A percentile compares a stretch with the other conserved stretches of the same genome.
Evolutionary conservation across 2,888 invertebrate genomes (phyloP).

Genomic region (Rhodophaea formosa): DNA sequence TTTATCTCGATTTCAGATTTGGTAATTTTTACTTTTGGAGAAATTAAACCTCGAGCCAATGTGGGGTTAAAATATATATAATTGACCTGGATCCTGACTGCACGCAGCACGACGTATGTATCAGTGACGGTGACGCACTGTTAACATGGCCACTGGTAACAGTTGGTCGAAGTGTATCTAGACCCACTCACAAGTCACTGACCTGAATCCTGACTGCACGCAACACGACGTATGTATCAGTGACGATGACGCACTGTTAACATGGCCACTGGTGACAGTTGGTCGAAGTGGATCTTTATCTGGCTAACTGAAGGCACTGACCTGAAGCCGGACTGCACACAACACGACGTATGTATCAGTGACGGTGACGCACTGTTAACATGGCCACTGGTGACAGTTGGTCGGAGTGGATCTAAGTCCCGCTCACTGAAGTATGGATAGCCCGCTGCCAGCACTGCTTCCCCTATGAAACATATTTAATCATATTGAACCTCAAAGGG

Average conservation of each 20-base stretch:
- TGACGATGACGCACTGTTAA: slow-evolving; percentile 75
- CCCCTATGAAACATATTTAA: slow-evolving; percentile 60
- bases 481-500: no score
- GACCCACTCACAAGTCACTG: no score
- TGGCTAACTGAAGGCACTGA: no score
- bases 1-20: no score
- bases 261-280: slow-evolving; percentile 78
- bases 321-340: slow-evolving; percentile 82
- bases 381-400: slow-evolving; percentile 79
- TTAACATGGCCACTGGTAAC: slow-evolving; percentile 80
- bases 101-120: slow-evolving; percentile 83
- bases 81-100: slow-evolving; percentile 80
- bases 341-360: slow-evolving; percentile 83
- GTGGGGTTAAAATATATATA: background rate
- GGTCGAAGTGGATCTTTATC: slow-evolving; percentile 62
- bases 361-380: slow-evolving; percentile 76
- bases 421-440: slow-evolving; percentile 81
- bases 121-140: slow-evolving; percentile 74
- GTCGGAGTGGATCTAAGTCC: slow-evolving; percentile 59
- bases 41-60: no score
- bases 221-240: slow-evolving; percentile 84
- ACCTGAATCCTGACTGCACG: slow-evolving; percentile 81
- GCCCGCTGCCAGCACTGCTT: slow-evolving; percentile 80
- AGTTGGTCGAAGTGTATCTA: slow-evolving; percentile 65
- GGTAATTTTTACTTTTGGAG: no score